Percentiles rank a stretch among this genome's conserved stretches.
phyloP scores from a whole-genome alignment of 2,113 vertebrate genomes.

The Seriola aureovittata region DNA sequence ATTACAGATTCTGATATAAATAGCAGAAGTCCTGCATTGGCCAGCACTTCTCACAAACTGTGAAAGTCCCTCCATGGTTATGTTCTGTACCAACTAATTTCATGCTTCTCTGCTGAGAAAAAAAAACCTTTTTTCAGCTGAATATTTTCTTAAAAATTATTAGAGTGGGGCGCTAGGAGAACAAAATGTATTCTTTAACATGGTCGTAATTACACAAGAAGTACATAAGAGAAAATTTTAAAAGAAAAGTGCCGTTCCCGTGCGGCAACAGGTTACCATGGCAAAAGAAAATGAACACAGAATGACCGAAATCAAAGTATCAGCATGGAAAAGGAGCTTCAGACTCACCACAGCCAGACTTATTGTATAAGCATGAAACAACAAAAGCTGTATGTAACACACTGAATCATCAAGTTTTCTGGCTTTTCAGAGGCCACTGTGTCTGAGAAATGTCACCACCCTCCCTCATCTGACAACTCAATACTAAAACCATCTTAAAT shows the following conservation, averaged over 20 bases:
- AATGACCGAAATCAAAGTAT: not conserved
- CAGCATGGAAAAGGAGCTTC: not conserved
- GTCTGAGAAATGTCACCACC: not conserved
- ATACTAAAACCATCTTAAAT: not conserved
- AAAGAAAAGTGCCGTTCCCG: no score
- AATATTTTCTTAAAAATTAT: constrained; percentile 2
- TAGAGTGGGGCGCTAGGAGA: not conserved
- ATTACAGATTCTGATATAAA: constrained; percentile 20
- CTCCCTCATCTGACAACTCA: not conserved
- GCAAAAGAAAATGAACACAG: not conserved
- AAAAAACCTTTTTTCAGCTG: not conserved
- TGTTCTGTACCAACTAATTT: constrained; percentile 14
- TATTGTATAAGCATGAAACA: not conserved
- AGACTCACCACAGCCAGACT: not conserved
- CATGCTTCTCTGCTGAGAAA: constrained; percentile 19
- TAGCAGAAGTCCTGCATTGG: constrained; percentile 25
- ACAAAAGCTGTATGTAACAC: not conserved
- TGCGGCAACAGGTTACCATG: not conserved
- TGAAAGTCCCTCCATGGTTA: constrained; percentile 6
- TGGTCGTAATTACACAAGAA: not conserved
- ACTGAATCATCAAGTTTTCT: not conserved
- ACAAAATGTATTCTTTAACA: not conserved
- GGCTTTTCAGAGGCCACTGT: not conserved
- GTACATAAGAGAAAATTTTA: not conserved
- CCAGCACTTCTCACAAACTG: constrained; percentile 28